Percentiles rank a stretch among this genome's conserved stretches.
phyloP scores from a whole-genome alignment of 1,140 invertebrate genomes.

The Aphis craccivora region DNA sequence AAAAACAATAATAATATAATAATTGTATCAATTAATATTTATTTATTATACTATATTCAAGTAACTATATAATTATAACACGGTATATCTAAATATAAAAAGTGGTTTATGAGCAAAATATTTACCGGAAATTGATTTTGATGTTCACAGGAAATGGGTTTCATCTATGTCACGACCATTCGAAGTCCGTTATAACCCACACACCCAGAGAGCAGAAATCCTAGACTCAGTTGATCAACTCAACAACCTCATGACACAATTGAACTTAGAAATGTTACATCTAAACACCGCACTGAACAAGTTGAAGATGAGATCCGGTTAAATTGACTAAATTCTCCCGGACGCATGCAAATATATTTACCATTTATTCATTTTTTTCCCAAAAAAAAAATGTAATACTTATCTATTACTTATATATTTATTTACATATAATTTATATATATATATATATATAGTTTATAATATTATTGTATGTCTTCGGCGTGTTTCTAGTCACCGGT shows the following conservation, averaged over 20 bases:
- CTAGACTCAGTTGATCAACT: slow-evolving; percentile 87
- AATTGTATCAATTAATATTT: background rate
- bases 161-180: slow-evolving; percentile 87
- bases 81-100: background rate
- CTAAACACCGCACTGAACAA: slow-evolving; percentile 84
- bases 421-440: slow-evolving; percentile 31
- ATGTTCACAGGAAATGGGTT: slow-evolving; percentile 77
- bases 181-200: slow-evolving; percentile 95
- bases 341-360: slow-evolving; percentile 36
- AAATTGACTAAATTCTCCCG: slow-evolving; percentile 60
- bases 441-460: slow-evolving; percentile 3
- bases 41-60: background rate
- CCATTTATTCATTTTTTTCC: slow-evolving; percentile 31
- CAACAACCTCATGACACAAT: slow-evolving; percentile 78
- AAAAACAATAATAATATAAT: background rate
- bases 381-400: slow-evolving; percentile 13
- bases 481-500: slow-evolving; percentile 58
- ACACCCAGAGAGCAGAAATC: slow-evolving; percentile 93
- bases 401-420: slow-evolving; percentile 28
- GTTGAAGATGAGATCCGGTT: slow-evolving; percentile 71
- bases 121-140: background rate
- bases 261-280: slow-evolving; percentile 84
- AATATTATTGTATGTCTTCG: slow-evolving; percentile 50
- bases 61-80: background rate
- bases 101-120: background rate